Evolutionary conservation across 2,888 invertebrate genomes (phyloP).

Genomic region (Noctuana brunneofusca): DNA sequence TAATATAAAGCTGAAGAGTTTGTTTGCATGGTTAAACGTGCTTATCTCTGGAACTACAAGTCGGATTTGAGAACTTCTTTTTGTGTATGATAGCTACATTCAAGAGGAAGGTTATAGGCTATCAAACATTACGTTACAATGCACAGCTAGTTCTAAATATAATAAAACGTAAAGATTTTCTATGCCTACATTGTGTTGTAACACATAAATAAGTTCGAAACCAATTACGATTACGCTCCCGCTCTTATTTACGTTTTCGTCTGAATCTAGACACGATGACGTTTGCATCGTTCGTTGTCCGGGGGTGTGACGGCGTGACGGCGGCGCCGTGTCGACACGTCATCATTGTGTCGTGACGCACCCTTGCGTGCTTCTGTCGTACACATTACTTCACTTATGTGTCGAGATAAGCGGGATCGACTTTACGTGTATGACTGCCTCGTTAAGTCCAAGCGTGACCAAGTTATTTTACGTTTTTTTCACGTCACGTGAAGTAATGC

Average conservation of each 20-base stretch:
- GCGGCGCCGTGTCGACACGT: constrained; percentile 22
- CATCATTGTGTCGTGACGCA: constrained; percentile 52
- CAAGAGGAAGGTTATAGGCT: too few species aligned
- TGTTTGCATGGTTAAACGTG: too few species aligned
- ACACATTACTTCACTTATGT: constrained; percentile 28
- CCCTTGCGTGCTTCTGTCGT: constrained; percentile 40
- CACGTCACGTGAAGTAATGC: background rate
- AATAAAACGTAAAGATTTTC: background rate
- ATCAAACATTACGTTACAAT: too few species aligned
- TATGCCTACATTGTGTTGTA: background rate
- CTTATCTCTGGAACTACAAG: too few species aligned
- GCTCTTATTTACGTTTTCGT: constrained; percentile 40
- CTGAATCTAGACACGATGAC: constrained; percentile 3
- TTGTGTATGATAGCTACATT: too few species aligned
- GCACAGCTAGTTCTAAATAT: background rate
- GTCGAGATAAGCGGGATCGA: constrained; percentile 40
- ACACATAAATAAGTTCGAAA: background rate
- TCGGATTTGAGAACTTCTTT: too few species aligned
- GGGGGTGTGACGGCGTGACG: constrained; percentile 54
- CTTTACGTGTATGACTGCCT: constrained; percentile 22
- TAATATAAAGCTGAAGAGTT: too few species aligned
- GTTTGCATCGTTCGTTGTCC: constrained; percentile 36
- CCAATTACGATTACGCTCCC: constrained; percentile 5
- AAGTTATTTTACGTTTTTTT: constrained; percentile 5
- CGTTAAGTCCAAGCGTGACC: constrained; percentile 21